A percentile compares a stretch with the other conserved stretches of the same genome.
phyloP scores from a whole-genome alignment of 2,113 vertebrate genomes.

The Megalops atlanticus region DNA sequence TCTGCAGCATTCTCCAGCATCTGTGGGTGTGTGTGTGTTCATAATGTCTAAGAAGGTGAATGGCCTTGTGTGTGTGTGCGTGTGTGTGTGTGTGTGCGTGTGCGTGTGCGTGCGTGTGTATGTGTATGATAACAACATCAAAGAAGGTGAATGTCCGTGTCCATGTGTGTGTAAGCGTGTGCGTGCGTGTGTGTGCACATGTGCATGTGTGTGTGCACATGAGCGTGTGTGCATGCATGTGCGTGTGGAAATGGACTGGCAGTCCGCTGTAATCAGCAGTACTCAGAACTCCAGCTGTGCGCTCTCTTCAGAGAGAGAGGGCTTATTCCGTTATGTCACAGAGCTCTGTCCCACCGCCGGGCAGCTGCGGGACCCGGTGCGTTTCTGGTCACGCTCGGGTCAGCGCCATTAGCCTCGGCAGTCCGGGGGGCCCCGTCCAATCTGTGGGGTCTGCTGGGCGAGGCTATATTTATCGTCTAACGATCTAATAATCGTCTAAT shows the following conservation, averaged over 20 bases:
- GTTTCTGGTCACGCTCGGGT: no score
- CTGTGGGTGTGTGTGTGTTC: no score
- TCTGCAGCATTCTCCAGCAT: background rate
- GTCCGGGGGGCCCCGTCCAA: background rate
- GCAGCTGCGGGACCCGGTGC: background rate
- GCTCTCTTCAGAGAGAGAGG: background rate
- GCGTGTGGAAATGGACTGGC: background rate
- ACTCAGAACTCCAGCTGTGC: background rate
- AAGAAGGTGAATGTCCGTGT: no score
- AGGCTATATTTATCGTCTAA: background rate
- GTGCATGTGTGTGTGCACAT: background rate
- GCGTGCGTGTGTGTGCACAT: background rate
- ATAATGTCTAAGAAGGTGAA: no score
- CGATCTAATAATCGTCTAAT: background rate
- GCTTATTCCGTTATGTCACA: conserved; percentile 1
- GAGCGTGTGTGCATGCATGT: background rate
- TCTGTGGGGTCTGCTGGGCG: background rate
- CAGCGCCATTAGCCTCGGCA: no score
- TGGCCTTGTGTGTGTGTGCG: no score
- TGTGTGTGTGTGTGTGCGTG: background rate
- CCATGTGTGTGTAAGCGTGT: background rate
- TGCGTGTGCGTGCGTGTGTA: background rate
- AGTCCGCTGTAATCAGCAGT: conserved; percentile 14
- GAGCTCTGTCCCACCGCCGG: background rate
- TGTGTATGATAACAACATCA: no score